These are phyloP conservation scores for Aphaenogaster ashmeadi DNA, from an alignment of 1,140 invertebrate genomes.

Conservation along the genomic window DNA sequence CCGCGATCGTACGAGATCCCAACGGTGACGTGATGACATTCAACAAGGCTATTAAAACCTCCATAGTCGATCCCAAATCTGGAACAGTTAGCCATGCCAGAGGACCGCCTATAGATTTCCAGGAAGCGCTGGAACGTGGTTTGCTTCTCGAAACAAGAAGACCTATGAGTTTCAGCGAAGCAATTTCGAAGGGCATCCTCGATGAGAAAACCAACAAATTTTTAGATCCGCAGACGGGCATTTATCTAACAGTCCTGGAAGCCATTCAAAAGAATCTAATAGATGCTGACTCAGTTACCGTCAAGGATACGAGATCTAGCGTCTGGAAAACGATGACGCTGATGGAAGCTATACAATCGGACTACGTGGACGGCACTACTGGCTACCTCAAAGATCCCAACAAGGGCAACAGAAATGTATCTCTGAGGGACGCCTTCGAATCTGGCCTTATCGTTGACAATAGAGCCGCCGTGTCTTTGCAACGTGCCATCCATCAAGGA, in stretches of 20 bases:
- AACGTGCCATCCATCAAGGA: slow-evolving; percentile 95
- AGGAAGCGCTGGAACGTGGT: slow-evolving; percentile 95
- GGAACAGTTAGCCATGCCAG: slow-evolving; percentile 90
- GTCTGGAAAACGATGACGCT: slow-evolving; percentile 92
- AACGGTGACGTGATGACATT: slow-evolving; percentile 93
- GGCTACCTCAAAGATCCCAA: slow-evolving; percentile 91
- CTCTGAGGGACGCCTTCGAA: slow-evolving; percentile 93
- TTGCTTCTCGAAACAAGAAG: slow-evolving; percentile 93
- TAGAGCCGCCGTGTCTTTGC: slow-evolving; percentile 94
- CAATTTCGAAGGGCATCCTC: slow-evolving; percentile 94
- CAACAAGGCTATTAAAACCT: slow-evolving; percentile 93
- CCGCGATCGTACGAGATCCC: slow-evolving; percentile 88
- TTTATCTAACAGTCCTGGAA: slow-evolving; percentile 91
- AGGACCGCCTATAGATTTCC: slow-evolving; percentile 92
- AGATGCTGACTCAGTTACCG: slow-evolving; percentile 93
- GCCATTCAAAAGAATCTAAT: slow-evolving; percentile 92
- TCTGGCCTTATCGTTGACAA: slow-evolving; percentile 93
- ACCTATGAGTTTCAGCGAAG: slow-evolving; percentile 94
- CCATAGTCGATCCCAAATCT: slow-evolving; percentile 92
- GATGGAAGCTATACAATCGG: slow-evolving; percentile 91
- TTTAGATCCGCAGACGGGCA: slow-evolving; percentile 92
- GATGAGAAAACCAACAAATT: slow-evolving; percentile 92
- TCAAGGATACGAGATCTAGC: slow-evolving; percentile 93
- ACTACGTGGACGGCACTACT: slow-evolving; percentile 92
- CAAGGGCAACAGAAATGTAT: slow-evolving; percentile 90